These are phyloP conservation scores for Chaunax sp. DNA, from an alignment of 2,797 vertebrate species.

Conservation along the genomic window DNA sequence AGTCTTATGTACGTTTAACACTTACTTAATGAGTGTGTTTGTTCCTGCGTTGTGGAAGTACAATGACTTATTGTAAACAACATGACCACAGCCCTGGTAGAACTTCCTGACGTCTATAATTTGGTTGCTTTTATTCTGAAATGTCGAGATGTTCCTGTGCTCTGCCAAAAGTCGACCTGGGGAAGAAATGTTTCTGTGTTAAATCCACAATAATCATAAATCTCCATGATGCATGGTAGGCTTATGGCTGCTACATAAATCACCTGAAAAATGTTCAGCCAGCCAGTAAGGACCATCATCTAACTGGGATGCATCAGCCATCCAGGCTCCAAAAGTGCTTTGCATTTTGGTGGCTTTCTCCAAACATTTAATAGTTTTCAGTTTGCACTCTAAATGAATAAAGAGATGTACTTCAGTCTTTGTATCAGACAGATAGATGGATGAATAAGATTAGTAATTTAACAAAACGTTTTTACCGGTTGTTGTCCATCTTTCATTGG, in stretches of 20 bases:
- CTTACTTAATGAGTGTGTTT: slow-evolving; percentile 87
- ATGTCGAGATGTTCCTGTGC: slow-evolving; percentile 78
- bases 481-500: slow-evolving; percentile 19
- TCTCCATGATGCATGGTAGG: neutral
- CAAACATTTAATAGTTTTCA: slow-evolving; percentile 83
- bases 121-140: slow-evolving; percentile 73
- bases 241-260: neutral
- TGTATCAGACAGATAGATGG: neutral
- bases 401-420: neutral
- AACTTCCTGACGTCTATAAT: slow-evolving; percentile 76
- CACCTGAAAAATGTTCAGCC: slow-evolving; percentile 92
- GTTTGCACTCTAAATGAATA: slow-evolving; percentile 76
- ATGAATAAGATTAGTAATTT: neutral
- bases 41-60: slow-evolving; percentile 91
- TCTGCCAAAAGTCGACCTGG: slow-evolving; percentile 86
- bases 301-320: slow-evolving; percentile 82
- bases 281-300: slow-evolving; percentile 87
- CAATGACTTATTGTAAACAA: slow-evolving; percentile 84
- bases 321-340: slow-evolving; percentile 89
- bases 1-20: neutral
- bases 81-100: slow-evolving; percentile 91
- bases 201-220: slow-evolving; percentile 8
- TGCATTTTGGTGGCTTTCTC: slow-evolving; percentile 75
- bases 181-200: slow-evolving; percentile 7
- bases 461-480: slow-evolving; percentile 33